A percentile compares a stretch with the other conserved stretches of the same genome.
phyloP scores from a whole-genome alignment of 2,888 invertebrate genomes.

The Idaea biselata region DNA sequence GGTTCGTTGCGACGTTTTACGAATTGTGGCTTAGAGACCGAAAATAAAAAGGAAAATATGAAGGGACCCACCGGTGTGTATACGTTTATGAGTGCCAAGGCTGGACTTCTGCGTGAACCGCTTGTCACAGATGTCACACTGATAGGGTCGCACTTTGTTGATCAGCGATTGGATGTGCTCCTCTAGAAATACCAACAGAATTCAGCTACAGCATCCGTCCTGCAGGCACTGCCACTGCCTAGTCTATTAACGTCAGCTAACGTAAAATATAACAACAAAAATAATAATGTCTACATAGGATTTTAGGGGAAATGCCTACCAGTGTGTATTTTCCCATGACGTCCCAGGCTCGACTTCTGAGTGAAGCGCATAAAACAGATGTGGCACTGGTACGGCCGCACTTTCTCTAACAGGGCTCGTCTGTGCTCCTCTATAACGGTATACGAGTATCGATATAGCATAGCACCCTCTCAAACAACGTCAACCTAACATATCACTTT shows the following conservation, averaged over 20 bases:
- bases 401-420: constrained; percentile 82
- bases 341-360: constrained; percentile 87
- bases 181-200: constrained; percentile 81
- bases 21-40: constrained; percentile 74
- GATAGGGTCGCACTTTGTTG: constrained; percentile 82
- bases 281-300: constrained; percentile 67
- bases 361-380: constrained; percentile 87
- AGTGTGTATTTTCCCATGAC: constrained; percentile 87
- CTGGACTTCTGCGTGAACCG: constrained; percentile 92
- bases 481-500: constrained; percentile 45
- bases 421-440: constrained; percentile 81
- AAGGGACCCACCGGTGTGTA: constrained; percentile 85
- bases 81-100: constrained; percentile 90
- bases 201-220: constrained; percentile 73
- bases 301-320: constrained; percentile 81
- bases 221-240: constrained; percentile 64
- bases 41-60: constrained; percentile 67
- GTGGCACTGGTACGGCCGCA: constrained; percentile 86
- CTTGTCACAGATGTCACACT: constrained; percentile 89
- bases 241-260: constrained; percentile 69
- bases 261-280: constrained; percentile 63
- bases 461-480: constrained; percentile 63
- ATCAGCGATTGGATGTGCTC: constrained; percentile 82
- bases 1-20: background rate
- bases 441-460: constrained; percentile 78